Evolutionary conservation across 35 echinoderm and acorn worm species (phyloP).

Genomic region (Heliocidaris erythrogramma): DNA sequence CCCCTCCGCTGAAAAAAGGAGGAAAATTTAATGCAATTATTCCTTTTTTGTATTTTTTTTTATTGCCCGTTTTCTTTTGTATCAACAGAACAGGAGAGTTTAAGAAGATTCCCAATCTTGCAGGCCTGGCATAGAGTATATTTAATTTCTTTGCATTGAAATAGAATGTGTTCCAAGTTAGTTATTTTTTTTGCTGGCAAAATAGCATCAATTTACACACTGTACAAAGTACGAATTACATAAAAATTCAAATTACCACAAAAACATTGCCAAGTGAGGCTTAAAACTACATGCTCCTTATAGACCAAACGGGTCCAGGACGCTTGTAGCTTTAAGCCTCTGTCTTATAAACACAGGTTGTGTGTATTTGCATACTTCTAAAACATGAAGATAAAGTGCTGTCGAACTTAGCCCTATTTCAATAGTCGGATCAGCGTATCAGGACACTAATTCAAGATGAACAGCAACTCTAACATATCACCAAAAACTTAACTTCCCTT

Average conservation of each 20-base stretch:
- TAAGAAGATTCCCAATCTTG: neutral
- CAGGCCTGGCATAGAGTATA: neutral
- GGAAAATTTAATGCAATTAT: neutral
- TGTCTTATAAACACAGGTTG: constrained; percentile 20
- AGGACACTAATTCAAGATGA: constrained; percentile 26
- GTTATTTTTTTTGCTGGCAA: constrained; percentile 38
- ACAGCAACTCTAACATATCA: constrained; percentile 24
- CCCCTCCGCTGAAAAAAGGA: neutral
- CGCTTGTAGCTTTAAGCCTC: neutral
- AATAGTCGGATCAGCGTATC: neutral
- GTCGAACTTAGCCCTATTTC: constrained; percentile 4
- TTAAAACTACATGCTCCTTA: constrained; percentile 24
- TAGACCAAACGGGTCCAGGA: neutral
- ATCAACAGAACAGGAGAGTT: neutral
- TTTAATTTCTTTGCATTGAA: neutral
- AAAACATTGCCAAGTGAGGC: constrained; percentile 6
- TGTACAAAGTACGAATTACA: constrained; percentile 79
- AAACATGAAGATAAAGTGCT: constrained; percentile 48
- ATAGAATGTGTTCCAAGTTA: neutral
- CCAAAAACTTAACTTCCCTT: neutral
- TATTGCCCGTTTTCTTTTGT: neutral
- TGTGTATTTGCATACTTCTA: constrained; percentile 43
- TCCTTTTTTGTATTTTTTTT: neutral
- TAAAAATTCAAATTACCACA: constrained; percentile 40
- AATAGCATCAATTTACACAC: constrained; percentile 72